These are phyloP conservation scores for Petroica traversi DNA, from an alignment of 2,113 vertebrate genomes.

Conservation along the genomic window DNA sequence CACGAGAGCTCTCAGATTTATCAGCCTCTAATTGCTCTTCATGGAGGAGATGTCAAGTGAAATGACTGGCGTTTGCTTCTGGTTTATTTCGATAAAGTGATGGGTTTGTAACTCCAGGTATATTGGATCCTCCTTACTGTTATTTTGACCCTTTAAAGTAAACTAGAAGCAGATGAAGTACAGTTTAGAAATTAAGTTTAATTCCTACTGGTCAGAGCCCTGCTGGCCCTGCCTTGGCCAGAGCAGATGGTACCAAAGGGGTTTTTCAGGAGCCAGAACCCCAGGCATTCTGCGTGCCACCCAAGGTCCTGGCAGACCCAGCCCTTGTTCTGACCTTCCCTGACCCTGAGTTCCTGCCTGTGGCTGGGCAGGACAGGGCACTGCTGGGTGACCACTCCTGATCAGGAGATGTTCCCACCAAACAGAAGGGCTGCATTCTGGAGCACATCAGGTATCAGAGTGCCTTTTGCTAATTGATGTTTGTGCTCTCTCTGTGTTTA, in stretches of 20 bases:
- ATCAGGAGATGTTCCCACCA: not conserved
- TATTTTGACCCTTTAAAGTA: not conserved
- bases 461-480: not conserved
- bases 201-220: not conserved
- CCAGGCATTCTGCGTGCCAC: rapidly evolving
- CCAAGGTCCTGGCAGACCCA: not conserved
- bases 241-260: not conserved
- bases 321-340: not conserved
- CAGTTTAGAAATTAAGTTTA: not conserved
- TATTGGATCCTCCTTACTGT: not conserved
- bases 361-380: not conserved
- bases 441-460: not conserved
- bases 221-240: not conserved
- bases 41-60: not conserved
- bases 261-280: not conserved
- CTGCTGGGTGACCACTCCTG: not conserved
- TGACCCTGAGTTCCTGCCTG: not conserved
- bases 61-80: not conserved
- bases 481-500: not conserved
- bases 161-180: not conserved
- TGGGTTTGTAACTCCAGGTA: not conserved
- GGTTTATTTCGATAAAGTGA: not conserved
- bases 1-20: rapidly evolving
- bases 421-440: not conserved
- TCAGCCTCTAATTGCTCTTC: not conserved